These are phyloP conservation scores for Calidris pugnax DNA, from an alignment of 2,113 vertebrate genomes.

Conservation along the genomic window DNA sequence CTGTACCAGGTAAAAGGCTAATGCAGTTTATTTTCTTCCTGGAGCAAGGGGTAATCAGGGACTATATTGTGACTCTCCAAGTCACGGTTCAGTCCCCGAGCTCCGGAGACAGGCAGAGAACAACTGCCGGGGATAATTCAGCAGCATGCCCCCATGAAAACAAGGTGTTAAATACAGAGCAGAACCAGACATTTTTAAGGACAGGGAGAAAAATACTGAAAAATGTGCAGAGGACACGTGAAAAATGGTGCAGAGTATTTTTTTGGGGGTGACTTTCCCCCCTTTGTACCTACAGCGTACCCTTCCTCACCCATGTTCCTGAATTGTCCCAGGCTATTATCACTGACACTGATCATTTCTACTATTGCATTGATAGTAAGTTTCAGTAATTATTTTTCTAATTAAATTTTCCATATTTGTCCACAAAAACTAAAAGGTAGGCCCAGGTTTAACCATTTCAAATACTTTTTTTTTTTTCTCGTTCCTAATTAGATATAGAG, in stretches of 20 bases:
- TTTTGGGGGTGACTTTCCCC: neutral
- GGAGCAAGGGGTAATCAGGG: constrained; percentile 60
- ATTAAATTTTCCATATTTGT: neutral
- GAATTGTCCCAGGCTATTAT: neutral
- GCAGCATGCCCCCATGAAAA: neutral
- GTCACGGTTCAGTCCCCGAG: constrained; percentile 35
- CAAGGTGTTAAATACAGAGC: neutral
- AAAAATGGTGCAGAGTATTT: neutral
- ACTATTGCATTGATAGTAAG: neutral
- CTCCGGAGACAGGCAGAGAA: neutral
- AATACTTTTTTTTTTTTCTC: neutral
- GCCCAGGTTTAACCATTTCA: neutral
- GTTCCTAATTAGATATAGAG: neutral
- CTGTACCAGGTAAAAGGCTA: constrained; percentile 67
- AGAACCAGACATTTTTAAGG: neutral
- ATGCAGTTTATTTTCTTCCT: constrained; percentile 69
- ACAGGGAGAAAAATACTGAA: neutral
- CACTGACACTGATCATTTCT: neutral
- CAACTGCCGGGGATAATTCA: neutral
- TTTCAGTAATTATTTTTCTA: neutral
- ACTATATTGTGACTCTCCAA: constrained; percentile 45
- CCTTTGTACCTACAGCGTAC: neutral
- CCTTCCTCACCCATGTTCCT: neutral
- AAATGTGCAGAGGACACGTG: neutral
- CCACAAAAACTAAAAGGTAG: neutral